Base-by-base conservation (phyloP, 2,888 invertebrate genomes). In the Phorcus lineatus region DNA sequence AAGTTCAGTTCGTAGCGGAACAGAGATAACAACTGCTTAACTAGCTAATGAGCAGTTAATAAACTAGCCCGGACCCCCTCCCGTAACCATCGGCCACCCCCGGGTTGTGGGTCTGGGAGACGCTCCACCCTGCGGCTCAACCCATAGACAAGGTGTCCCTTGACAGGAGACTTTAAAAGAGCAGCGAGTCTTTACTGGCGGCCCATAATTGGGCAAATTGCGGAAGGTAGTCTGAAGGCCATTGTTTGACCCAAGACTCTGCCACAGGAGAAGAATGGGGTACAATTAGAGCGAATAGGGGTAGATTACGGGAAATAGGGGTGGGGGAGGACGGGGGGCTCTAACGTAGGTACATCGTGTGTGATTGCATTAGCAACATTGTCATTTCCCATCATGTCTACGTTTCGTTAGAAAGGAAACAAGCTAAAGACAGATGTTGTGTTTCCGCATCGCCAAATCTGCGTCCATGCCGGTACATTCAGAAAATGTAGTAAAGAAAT, bases 161-260 rank as follows among this genome's bases (percentile, higher is more conserved):
- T 31, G 70, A 19, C 70, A 36, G 40, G 70, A 40, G 17, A 19
- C 40, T 19, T 70, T 36, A 78, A 78, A 78, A 78, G 77, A 78
- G 62, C 77, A 78, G 16, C 77, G 24, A n/a, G 28, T 47, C 53
- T 62, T 52, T 66, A 52, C 62, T 78, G 77, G 77, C 77, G 77
- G 66, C 77, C n/a, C 9, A 66, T 78, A 78, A 62, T 78, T 78
- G 77, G 62, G 17, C 47, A 78, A 77, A 77, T 78, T 78, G 77
- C 31, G 66, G 52, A 62, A 62, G 66, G 52, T 24, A 66, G 52
- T 62, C 62, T 78, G 77, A 24, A n/a, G 16, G 22, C 17, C 66
- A 52, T 78, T 78, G 77, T 78, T 78, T 52, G 77, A 78, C 52
- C 31, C 22, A 78, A 78, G 40, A 62, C 77, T 66, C 40, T n/a